Evolutionary conservation across 2,888 invertebrate species (phyloP), one percentile per base, ranked within the genome.

Genomic region (Chrysolina haemoptera): DNA sequence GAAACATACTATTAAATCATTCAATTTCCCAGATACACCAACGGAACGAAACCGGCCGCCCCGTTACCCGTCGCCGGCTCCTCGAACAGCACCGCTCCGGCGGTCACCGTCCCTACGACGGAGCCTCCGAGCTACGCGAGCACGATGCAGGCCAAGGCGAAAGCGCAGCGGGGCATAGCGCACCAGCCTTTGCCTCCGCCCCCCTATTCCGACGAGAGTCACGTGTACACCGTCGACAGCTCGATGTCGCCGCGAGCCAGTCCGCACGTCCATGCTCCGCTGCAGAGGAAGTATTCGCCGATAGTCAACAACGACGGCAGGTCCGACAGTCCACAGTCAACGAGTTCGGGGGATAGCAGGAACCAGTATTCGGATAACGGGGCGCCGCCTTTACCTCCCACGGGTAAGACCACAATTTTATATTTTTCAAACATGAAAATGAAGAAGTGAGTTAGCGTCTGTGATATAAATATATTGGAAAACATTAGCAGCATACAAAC

Each of bases 81-180:
- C 89, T 90, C 81, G 89, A 90, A 90, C 88, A 80, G 79, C 4
- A 79, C 80, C 18, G 77, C 78, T 43, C 78, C 84, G 10, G 85
- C 84, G 10, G 85, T 86, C 14, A 80, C 81, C 18, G 86, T 94
- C 43, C 94, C 94, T 18, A 95, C 95, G 59, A 95, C 95, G 50
- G 96, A 97, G 85, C 97, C 97, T 0, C 97, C 97, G 8, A 96
- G 96, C 86, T 97, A 97, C 87, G 96, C 96, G 14, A 96, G 94
- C 84, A 96, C 96, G 62, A 96, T 98, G 93, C 95, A 95, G 87
- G 91, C 90, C n/a, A 90, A 90, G 73, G 90, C 66, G 91, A 84
- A 84, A 64, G 83, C 84, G 35, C 83, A 93, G 86, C 89, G 94
- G 68, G 93, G 92, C 40, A 90, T 92, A 86, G 91, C 91, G 76